Base-by-base conservation (phyloP, 2,888 invertebrate species). In the Aleiodes alternator region DNA sequence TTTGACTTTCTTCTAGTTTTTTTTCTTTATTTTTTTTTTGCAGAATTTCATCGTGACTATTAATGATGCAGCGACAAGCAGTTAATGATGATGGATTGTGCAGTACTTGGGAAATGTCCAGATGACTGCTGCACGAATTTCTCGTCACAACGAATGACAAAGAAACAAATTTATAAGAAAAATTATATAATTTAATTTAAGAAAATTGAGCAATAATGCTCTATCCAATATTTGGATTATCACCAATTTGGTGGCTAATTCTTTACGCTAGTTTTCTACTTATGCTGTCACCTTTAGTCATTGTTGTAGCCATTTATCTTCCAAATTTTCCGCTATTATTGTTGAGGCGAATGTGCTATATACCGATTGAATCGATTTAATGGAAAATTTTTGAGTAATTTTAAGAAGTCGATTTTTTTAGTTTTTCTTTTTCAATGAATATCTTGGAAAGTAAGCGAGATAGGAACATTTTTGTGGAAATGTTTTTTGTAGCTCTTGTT, bases 281-380 rank as follows among this genome's bases (percentile, higher is more conserved):
- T 76, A 87, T 94, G 75, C 92, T 94, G 83, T 94, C 94, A 81
- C 94, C 94, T 53, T 90, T 93, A 82, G 91, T 93, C 78, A 90
- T 94, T 83, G 91, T 94, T 83, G 92, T 94, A 86, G 91, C 94
- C 80, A 90, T 94, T 76, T 93, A 93, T 86, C 90, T 94, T 81
- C 94, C 95, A 73, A 94, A 94, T 85, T 90, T 94, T 84, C 94
- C 94, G 76, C 92, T 94, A 82, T 90, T 94, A 83, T 90, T 94
- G 83, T 89, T 94, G 73, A 91, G 94, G 81, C 91, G 94, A 86
- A 91, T 93, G 82, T 93, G 93, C 83, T 92, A 93, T 87, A 93
- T 93, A 87, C 93, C 93, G 6, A 92, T 93, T 82, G 93, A 93
- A 87, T 92, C 93, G 85, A 92, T 84, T 80, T 86, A 81, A 84